phyloP scores from a whole-genome alignment of 2,797 vertebrate genomes.

The Lutjanus argentimaculatus region DNA sequence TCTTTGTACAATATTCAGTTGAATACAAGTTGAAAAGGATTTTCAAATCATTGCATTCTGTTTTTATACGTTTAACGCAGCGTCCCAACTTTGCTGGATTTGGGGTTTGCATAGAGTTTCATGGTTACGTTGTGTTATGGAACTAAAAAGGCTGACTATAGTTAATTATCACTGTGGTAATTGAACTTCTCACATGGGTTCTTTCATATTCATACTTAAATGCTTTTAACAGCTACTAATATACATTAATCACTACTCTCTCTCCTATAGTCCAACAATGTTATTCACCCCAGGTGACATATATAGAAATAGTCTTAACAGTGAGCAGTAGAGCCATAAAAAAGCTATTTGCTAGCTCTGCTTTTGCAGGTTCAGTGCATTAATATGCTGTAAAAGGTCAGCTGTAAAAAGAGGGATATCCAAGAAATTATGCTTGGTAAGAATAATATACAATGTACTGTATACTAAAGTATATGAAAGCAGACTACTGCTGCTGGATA shows the following conservation, averaged over 20 bases:
- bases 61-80: too few relatives aligned
- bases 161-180: neutral
- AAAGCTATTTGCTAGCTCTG: constrained; percentile 21
- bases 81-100: too few relatives aligned
- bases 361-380: constrained; percentile 36
- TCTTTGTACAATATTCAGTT: too few relatives aligned
- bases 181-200: neutral
- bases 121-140: neutral
- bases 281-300: neutral
- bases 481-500: neutral
- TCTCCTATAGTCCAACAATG: neutral
- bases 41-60: too few relatives aligned
- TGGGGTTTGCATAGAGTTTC: neutral
- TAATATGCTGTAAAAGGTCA: constrained; percentile 38
- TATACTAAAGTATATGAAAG: neutral
- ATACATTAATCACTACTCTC: neutral
- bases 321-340: constrained; percentile 36
- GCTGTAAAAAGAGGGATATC: constrained; percentile 14
- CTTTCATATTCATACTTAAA: neutral
- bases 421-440: constrained; percentile 14
- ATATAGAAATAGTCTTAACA: constrained; percentile 23
- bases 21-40: too few relatives aligned
- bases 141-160: neutral
- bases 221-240: constrained; percentile 13
- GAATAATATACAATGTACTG: constrained; percentile 14